Percentiles rank a stretch among this genome's conserved stretches.
Evolutionary conservation across 2,888 invertebrate genomes (phyloP).

Genomic region (Mystacides longicornis): DNA sequence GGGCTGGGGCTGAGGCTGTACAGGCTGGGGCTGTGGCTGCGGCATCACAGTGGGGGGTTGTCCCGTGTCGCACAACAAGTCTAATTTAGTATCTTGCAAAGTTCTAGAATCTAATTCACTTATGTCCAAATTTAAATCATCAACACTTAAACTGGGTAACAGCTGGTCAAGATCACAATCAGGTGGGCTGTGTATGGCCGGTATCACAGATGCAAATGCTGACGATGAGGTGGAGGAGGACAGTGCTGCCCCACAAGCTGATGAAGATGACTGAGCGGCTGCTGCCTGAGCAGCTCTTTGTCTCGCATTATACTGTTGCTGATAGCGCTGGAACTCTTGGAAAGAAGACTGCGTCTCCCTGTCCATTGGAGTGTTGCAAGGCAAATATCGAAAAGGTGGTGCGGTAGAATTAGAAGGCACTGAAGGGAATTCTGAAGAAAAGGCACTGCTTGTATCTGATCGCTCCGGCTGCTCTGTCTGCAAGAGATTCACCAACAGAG

Average conservation of each 20-base stretch:
- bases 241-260: background rate
- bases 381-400: conserved; percentile 19
- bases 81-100: conserved; percentile 10
- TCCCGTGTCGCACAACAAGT: conserved; percentile 17
- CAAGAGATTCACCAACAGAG: conserved; percentile 81
- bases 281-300: conserved; percentile 44
- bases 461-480: conserved; percentile 56
- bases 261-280: conserved; percentile 5
- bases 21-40: conserved; percentile 16
- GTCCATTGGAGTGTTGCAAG: conserved; percentile 49
- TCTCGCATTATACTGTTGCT: conserved; percentile 55
- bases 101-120: conserved; percentile 25
- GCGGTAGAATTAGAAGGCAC: conserved; percentile 28
- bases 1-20: conserved; percentile 29
- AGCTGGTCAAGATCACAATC: conserved; percentile 58
- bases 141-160: conserved; percentile 53
- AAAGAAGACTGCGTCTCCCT: conserved; percentile 56
- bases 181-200: conserved; percentile 41
- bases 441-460: conserved; percentile 28
- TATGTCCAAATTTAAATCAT: conserved; percentile 49
- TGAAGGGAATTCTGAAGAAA: conserved; percentile 27
- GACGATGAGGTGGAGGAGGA: background rate
- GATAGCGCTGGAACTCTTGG: conserved; percentile 57
- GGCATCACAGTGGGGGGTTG: conserved; percentile 18
- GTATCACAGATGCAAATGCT: conserved; percentile 6